Evolutionary conservation across 2,113 vertebrate genomes (phyloP).

Genomic region (Calyptommatus sinebrachiatus): DNA sequence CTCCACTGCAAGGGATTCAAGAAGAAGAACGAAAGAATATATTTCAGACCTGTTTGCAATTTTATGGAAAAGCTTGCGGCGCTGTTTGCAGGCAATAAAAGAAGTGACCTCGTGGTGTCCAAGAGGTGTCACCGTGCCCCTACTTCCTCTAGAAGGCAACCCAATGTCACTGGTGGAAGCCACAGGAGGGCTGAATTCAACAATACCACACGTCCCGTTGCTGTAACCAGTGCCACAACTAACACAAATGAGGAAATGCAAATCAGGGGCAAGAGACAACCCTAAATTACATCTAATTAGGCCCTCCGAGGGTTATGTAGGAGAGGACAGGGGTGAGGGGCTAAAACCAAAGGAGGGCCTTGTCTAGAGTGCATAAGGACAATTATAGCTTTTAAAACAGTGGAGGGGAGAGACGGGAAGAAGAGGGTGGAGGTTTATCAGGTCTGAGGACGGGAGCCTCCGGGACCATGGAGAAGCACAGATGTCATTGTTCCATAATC

Average conservation of each 20-base stretch:
- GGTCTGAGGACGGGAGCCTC: neutral
- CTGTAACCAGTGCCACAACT: neutral
- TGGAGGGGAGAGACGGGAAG: neutral
- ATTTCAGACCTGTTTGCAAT: no score
- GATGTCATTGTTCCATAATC: slow-evolving; percentile 43
- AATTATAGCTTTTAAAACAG: no score
- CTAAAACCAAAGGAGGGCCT: neutral
- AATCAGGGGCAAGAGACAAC: neutral
- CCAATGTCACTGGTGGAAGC: no score
- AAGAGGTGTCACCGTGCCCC: no score
- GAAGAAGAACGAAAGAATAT: no score
- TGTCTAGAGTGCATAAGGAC: neutral
- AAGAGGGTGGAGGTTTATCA: neutral
- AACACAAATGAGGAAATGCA: neutral
- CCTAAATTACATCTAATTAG: neutral
- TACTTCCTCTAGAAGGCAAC: no score
- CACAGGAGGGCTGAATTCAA: neutral
- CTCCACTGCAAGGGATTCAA: no score
- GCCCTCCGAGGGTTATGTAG: neutral
- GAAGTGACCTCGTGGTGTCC: no score
- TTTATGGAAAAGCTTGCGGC: no score
- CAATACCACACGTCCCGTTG: neutral
- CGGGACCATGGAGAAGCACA: slow-evolving; percentile 1
- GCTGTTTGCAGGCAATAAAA: no score
- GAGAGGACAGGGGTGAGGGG: neutral